Evolutionary conservation across 2,888 invertebrate genomes (phyloP).

Genomic region (Heliconius ethilla): DNA sequence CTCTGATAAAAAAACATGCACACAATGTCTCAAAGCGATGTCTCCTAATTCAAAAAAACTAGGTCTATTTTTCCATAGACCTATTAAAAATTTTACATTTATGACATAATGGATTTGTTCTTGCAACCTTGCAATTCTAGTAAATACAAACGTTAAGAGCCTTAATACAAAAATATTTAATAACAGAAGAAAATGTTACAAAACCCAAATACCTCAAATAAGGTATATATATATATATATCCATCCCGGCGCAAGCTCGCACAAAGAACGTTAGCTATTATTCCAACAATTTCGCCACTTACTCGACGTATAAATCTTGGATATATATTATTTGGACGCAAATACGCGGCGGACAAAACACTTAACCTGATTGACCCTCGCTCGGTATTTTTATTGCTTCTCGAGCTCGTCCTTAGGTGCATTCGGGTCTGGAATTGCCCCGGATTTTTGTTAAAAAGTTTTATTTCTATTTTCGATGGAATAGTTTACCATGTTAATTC

Average conservation of each 20-base stretch:
- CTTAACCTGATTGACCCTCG: conserved; percentile 75
- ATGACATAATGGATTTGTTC: too few relatives aligned
- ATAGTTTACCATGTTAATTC: neutral
- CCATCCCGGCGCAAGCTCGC: conserved; percentile 44
- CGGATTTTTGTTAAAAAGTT: conserved; percentile 41
- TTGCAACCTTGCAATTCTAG: too few relatives aligned
- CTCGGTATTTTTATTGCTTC: conserved; percentile 73
- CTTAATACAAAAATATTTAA: conserved; percentile 1
- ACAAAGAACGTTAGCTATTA: conserved; percentile 50
- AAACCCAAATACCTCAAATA: conserved; percentile 42
- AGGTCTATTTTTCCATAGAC: neutral
- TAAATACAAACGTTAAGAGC: neutral
- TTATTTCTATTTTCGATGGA: conserved; percentile 25
- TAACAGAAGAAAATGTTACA: conserved; percentile 40
- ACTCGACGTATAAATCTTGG: conserved; percentile 64
- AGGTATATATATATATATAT: neutral
- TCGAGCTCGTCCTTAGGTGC: conserved; percentile 53
- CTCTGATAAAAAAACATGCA: neutral
- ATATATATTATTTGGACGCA: conserved; percentile 63
- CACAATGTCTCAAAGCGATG: neutral
- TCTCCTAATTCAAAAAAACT: neutral
- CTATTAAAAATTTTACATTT: too few relatives aligned
- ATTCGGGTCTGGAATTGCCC: conserved; percentile 39
- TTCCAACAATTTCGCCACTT: conserved; percentile 65
- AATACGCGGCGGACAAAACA: conserved; percentile 66